phyloP scores from a whole-genome alignment of 2,797 vertebrate species.

The Danio albolineatus region DNA sequence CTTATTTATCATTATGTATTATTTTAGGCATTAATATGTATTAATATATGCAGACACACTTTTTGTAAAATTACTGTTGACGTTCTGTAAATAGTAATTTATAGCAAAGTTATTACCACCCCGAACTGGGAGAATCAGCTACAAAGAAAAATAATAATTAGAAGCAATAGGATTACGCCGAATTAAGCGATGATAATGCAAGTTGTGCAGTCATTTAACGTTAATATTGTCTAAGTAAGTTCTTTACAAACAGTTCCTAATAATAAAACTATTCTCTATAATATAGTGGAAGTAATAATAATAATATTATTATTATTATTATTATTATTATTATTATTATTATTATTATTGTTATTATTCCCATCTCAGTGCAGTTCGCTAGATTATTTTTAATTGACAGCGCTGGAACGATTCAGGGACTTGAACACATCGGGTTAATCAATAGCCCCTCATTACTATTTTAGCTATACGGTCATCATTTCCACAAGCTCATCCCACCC shows the following conservation, averaged over 20 bases:
- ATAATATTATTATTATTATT: background rate
- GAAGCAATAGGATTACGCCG: background rate
- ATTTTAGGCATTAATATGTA: background rate
- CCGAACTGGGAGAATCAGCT: background rate
- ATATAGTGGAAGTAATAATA: too few relatives aligned
- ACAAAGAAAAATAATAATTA: background rate
- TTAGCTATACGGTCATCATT: constrained; percentile 63
- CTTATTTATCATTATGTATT: background rate
- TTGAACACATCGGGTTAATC: constrained; percentile 58
- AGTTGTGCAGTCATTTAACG: background rate
- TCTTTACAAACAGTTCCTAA: background rate
- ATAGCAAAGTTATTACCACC: background rate
- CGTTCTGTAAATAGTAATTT: background rate
- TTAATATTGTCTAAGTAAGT: background rate
- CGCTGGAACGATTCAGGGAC: constrained; percentile 43
- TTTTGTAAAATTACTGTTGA: background rate
- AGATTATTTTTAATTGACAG: constrained; percentile 46
- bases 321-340: background rate
- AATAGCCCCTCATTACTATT: constrained; percentile 51
- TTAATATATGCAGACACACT: too few relatives aligned
- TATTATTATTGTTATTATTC: background rate
- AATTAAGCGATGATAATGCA: background rate
- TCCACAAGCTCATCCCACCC: constrained; percentile 74
- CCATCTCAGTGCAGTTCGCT: background rate
- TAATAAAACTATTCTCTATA: too few relatives aligned